Conservation (phyloP, 2,888 invertebrate species). For the Eupithecia vulgata region DNA sequence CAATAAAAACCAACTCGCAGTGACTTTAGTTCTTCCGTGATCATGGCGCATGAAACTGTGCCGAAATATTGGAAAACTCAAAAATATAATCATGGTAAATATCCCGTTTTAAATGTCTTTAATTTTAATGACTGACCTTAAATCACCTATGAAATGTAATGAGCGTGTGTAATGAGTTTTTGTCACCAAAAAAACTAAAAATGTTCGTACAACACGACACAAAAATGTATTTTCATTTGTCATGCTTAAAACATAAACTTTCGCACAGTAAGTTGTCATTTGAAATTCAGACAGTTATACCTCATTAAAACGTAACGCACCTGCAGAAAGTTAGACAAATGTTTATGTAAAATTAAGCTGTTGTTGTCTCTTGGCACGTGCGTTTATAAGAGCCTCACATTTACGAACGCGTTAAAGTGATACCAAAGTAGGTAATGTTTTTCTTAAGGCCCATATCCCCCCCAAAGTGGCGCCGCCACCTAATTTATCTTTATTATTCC, state of each 20-base stretch:
- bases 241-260: constrained; percentile 17
- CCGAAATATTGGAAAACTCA: too few relatives aligned
- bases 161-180: background rate
- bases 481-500: too few relatives aligned
- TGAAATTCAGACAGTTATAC: constrained; percentile 40
- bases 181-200: background rate
- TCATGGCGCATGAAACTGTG: too few relatives aligned
- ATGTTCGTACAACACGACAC: background rate
- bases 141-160: too few relatives aligned
- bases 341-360: constrained; percentile 37
- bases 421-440: background rate
- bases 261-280: constrained; percentile 33
- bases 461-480: too few relatives aligned
- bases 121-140: too few relatives aligned
- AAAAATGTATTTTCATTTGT: background rate
- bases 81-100: too few relatives aligned
- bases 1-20: too few relatives aligned
- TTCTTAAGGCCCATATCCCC: too few relatives aligned
- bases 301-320: constrained; percentile 41
- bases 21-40: too few relatives aligned
- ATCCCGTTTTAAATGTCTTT: too few relatives aligned
- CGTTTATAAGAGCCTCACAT: background rate
- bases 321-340: constrained; percentile 42
- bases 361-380: background rate
- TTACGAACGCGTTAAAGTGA: background rate